Percentiles rank a stretch among this genome's conserved stretches.
These are phyloP conservation scores for Rotaria sp. DNA, from an alignment of 2,888 invertebrate species.

Conservation along the genomic window DNA sequence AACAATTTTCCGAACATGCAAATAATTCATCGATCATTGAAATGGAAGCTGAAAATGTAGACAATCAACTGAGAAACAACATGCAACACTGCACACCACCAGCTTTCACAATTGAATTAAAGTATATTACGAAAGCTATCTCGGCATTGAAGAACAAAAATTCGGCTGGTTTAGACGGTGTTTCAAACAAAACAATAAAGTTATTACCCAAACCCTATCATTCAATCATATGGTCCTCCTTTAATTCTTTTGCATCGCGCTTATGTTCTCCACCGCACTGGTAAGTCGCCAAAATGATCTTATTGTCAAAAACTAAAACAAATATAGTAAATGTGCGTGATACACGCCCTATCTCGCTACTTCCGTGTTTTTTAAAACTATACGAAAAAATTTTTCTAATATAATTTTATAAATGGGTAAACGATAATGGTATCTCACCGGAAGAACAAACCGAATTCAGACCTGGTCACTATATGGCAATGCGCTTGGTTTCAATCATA, in stretches of 20 bases:
- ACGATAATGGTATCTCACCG: background rate
- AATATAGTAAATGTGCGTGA: background rate
- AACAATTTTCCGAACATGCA: background rate
- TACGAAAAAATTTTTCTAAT: background rate
- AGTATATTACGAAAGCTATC: background rate
- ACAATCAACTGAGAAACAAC: background rate
- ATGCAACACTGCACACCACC: background rate
- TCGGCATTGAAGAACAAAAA: background rate
- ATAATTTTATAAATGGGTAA: background rate
- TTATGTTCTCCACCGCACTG: background rate
- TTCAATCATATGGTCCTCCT: background rate
- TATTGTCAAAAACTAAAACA: background rate
- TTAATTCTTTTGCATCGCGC: background rate
- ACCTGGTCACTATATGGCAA: background rate
- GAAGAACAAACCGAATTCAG: background rate
- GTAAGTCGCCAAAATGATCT: background rate
- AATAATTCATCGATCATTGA: background rate
- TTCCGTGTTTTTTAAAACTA: no score
- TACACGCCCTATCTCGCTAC: background rate
- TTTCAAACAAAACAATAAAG: background rate
- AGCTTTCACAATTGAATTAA: background rate
- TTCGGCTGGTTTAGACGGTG: background rate
- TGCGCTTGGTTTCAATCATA: background rate
- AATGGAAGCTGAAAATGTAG: background rate
- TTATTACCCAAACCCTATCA: background rate